Base-by-base conservation (phyloP, 2,797 vertebrate species). In the Gymnodraco acuticeps region DNA sequence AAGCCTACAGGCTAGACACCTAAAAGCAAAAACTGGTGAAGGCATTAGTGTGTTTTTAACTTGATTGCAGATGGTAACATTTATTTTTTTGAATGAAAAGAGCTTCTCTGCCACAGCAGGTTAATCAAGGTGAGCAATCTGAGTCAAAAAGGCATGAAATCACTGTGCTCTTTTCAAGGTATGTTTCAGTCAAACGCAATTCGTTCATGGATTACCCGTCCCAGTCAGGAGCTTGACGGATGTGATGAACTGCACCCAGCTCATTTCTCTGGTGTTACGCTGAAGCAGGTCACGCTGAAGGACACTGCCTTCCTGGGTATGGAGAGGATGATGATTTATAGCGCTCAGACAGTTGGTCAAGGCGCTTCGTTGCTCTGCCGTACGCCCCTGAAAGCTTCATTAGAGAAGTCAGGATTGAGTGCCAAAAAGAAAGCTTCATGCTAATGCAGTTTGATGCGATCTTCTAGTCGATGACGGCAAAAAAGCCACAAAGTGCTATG, bases 281-380 rank as follows among this genome's bases (percentile, higher is more conserved):
- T 7, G 60, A 84, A 74, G 78, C 7, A 3, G 83, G 83, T 78
- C 71, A 53, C 64, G 8, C 31, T 73, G 85, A 92, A 92, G 88
- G 90, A 89, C 75, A 53, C 69, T 10, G 75, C 75, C 80, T 89
- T 71, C 77, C 76, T 7, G 81, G 62, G 62, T 61, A 55, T 8
- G 45, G 27, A 38, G 11, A 9, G 6, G 33, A 38, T 6, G 4
- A 42, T 91, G 86, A 93, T 87, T 91, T 89, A 90, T 88, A 64
- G 79, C 2, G 47, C 59, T 80, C 70, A 77, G 81, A 82, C 75
- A 75, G 75, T 73, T 15, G 82, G 65, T 76, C 55, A 65, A 14
- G 77, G 68, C 20, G 11, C 72, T n/a, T 23, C 12, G 4, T 47
- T 9, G 20, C 48, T 31, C 63, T 8, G 47, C 65, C 64, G n/a